Evolutionary conservation across 2,888 invertebrate species (phyloP).

Genomic region (Ophioninae sp.): DNA sequence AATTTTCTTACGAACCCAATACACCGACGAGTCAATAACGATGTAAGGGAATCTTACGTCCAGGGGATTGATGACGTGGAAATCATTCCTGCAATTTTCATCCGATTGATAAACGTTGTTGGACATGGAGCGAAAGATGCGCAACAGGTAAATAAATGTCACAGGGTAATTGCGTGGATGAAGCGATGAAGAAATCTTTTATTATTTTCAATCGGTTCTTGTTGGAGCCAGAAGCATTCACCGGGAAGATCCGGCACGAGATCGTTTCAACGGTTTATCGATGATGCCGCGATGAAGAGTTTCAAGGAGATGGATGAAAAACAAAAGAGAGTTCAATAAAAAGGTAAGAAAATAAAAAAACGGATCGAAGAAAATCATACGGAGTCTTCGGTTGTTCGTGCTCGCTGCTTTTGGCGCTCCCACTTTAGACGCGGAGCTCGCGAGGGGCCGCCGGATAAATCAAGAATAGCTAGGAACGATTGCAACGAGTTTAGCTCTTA

Average conservation of each 20-base stretch:
- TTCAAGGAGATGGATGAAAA: not conserved
- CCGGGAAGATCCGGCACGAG: too few species aligned
- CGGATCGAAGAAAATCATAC: conserved; percentile 1
- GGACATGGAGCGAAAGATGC: too few species aligned
- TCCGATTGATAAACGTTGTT: too few species aligned
- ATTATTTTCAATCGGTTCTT: not conserved
- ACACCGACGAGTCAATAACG: too few species aligned
- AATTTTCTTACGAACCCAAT: too few species aligned
- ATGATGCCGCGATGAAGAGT: not conserved
- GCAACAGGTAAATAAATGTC: too few species aligned
- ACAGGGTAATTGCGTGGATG: not conserved
- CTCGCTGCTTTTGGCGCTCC: conserved; percentile 13
- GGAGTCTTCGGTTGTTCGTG: conserved; percentile 21
- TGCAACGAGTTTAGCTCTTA: conserved; percentile 64
- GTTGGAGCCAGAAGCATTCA: too few species aligned
- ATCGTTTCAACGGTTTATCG: not conserved
- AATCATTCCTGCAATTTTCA: too few species aligned
- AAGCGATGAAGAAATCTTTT: not conserved
- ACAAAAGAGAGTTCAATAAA: too few species aligned
- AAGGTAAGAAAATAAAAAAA: not conserved
- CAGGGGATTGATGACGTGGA: too few species aligned
- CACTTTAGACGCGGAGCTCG: conserved; percentile 40
- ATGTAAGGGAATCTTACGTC: too few species aligned
- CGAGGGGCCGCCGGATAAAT: conserved; percentile 50
- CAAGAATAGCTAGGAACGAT: conserved; percentile 57